Evolutionary conservation across 2,797 vertebrate genomes (phyloP), one percentile per base, ranked within the genome.

Genomic region (Scolopax rusticola): DNA sequence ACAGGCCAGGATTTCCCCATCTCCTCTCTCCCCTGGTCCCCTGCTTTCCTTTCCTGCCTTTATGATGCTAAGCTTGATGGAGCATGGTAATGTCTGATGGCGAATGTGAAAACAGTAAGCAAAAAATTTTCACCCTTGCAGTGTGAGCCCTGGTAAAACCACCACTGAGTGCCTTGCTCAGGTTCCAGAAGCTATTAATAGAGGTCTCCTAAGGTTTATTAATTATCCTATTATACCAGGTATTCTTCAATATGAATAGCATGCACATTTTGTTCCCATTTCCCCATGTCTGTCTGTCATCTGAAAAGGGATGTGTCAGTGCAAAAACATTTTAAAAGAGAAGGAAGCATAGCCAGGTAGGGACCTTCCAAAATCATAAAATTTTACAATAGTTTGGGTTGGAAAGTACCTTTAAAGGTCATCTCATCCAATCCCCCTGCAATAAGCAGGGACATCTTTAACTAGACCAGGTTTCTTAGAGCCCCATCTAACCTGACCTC

Each of bases 151-250:
- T 88, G 95, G 75, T 53, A 96, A 91, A 96, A 69, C 85, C 90
- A 33, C 43, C 2, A 2, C 43, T 84, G 61, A 2, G 5, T 81
- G 93, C 59, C 83, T 94, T 92, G 69, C 67, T 73, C n/a, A 53
- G 75, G 81, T 84, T 91, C 48, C 92, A 77, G 88, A 76, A 97
- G 64, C 93, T 97, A 96, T 67, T 81, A 89, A 96, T 79, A 97
- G 69, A 93, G 54, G 81, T 85, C 87, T 91, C 53, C 28, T 19
- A 90, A 91, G 65, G 40, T 95, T 97, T 95, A 94, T 91, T 96
- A 88, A 65, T 90, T 92, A 92, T 71, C 69, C 33, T 21, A 47
- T 95, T 93, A 45, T 61, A 53, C 47, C 7, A 2, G 32, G 40
- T 54, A 94, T 68, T 87, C 89, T 90, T 84, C 86, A 86, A 1